Conservation (phyloP, 2,113 vertebrate genomes). For the Phrynosoma blainvillii region DNA sequence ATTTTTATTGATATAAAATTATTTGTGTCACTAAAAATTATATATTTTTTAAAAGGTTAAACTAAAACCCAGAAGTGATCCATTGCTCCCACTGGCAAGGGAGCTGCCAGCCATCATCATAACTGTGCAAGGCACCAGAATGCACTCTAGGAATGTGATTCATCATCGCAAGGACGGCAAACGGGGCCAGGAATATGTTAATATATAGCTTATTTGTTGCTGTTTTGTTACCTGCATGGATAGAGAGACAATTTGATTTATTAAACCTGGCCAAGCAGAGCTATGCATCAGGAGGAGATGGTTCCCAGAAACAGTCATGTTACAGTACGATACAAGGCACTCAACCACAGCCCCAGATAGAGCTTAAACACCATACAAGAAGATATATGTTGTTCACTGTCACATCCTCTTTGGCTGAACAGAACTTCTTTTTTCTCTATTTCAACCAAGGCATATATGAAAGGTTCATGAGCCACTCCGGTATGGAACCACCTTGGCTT, state of each 20-base stretch:
- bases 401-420: not conserved
- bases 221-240: not conserved
- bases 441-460: not conserved
- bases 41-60: no score
- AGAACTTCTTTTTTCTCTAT: slow-evolving; percentile 1
- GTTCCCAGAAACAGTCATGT: not conserved
- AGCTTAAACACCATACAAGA: not conserved
- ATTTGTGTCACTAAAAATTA: no score
- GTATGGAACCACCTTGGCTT: no score
- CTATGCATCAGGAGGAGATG: not conserved
- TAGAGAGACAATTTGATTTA: slow-evolving; percentile 7
- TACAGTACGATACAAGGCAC: not conserved
- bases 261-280: slow-evolving; percentile 4
- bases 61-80: no score
- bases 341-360: not conserved
- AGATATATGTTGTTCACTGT: not conserved
- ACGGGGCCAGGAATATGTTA: not conserved
- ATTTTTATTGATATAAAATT: no score
- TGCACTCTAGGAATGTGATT: not conserved
- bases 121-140: not conserved
- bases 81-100: no score
- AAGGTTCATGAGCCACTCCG: no score
- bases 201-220: not conserved
- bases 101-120: not conserved
- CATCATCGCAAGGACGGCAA: not conserved